Evolutionary conservation across 2,113 vertebrate species (phyloP).

Genomic region (Polypterus senegalus): DNA sequence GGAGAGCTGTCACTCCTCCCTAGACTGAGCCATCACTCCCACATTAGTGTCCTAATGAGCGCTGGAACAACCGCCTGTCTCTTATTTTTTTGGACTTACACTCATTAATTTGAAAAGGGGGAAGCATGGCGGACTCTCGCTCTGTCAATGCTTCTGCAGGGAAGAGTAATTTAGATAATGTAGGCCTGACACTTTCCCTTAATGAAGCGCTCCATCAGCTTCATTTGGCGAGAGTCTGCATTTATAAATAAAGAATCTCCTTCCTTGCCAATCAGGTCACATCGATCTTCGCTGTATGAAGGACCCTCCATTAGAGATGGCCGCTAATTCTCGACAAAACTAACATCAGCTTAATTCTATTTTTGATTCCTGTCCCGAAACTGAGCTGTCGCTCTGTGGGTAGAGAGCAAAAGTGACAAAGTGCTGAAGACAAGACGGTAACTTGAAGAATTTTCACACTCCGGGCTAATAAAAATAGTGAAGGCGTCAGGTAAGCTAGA

Average conservation of each 20-base stretch:
- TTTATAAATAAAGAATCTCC: slow-evolving; percentile 16
- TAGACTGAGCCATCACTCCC: background rate
- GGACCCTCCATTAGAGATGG: background rate
- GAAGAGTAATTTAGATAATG: slow-evolving; percentile 19
- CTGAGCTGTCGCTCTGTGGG: too few species aligned
- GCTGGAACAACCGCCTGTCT: background rate
- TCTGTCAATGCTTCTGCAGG: slow-evolving; percentile 18
- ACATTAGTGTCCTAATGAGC: background rate
- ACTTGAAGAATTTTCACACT: too few species aligned
- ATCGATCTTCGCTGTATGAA: slow-evolving; percentile 9
- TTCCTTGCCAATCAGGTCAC: slow-evolving; percentile 6
- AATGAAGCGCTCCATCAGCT: slow-evolving; percentile 23
- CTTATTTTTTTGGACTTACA: slow-evolving; percentile 14
- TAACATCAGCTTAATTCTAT: too few species aligned
- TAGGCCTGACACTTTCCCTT: slow-evolving; percentile 18
- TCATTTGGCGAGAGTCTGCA: background rate
- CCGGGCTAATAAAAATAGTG: too few species aligned
- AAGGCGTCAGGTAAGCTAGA: too few species aligned
- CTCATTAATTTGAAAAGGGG: slow-evolving; percentile 22
- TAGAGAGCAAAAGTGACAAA: too few species aligned
- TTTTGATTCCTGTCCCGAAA: too few species aligned
- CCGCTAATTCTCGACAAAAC: too few species aligned
- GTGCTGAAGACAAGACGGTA: too few species aligned
- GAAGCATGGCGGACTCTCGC: slow-evolving; percentile 20
- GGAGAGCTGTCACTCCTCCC: too few species aligned